Evolutionary conservation across 1,140 invertebrate genomes (phyloP).

Genomic region (Berghia stephanieae): DNA sequence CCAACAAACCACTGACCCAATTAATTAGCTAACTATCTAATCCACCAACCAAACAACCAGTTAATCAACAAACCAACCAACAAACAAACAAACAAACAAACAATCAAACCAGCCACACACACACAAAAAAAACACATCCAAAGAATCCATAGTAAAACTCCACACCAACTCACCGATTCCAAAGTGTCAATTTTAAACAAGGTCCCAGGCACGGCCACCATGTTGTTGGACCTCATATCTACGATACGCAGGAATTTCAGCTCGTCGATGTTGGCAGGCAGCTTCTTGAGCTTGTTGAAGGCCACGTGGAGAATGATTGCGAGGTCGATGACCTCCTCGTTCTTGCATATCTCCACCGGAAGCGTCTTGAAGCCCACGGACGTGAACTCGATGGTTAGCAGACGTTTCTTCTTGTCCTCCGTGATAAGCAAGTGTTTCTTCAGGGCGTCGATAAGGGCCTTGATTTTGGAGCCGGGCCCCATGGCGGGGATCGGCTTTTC

Average conservation of each 20-base stretch:
- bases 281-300: conserved; percentile 61
- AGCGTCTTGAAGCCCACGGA: conserved; percentile 52
- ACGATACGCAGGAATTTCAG: conserved; percentile 47
- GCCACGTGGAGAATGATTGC: conserved; percentile 46
- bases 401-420: conserved; percentile 37
- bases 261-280: conserved; percentile 54
- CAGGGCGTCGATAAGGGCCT: conserved; percentile 51
- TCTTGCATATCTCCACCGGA: conserved; percentile 59
- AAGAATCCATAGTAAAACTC: too few relatives aligned
- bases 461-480: conserved; percentile 62
- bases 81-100: too few relatives aligned
- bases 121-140: too few relatives aligned
- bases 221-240: conserved; percentile 52
- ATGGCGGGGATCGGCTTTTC: conserved; percentile 54
- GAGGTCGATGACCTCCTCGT: conserved; percentile 57
- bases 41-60: too few relatives aligned
- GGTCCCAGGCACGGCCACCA: conserved; percentile 50
- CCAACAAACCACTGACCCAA: too few relatives aligned
- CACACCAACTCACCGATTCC: conserved; percentile 29
- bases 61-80: too few relatives aligned
- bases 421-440: conserved; percentile 44
- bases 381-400: conserved; percentile 50
- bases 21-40: too few relatives aligned
- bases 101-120: too few relatives aligned
- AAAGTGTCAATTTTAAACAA: conserved; percentile 39